A percentile compares a stretch with the other conserved stretches of the same genome.
Evolutionary conservation across 2,797 vertebrate species (phyloP).

Genomic region (Mus spretus): DNA sequence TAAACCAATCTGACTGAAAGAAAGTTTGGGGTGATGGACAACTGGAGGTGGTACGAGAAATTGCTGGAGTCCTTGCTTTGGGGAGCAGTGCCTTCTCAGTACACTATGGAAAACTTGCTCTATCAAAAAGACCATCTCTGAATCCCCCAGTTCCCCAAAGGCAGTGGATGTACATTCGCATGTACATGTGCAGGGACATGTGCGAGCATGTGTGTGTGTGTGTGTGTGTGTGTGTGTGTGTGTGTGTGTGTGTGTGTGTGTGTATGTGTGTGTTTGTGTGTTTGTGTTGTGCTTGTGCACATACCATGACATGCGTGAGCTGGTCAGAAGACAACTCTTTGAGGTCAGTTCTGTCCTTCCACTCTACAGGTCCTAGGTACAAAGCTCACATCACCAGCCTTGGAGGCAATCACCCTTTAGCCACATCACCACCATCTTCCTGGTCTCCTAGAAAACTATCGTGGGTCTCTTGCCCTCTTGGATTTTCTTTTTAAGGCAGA

Average conservation of each 20-base stretch:
- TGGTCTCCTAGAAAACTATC: neutral
- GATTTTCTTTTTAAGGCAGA: constrained; percentile 4
- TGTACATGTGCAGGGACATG: no score
- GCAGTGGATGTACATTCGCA: neutral
- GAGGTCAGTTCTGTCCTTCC: neutral
- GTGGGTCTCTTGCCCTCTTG: neutral
- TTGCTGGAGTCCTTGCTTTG: neutral
- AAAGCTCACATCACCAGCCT: neutral
- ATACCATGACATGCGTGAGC: neutral
- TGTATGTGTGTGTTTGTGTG: no score
- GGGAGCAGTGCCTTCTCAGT: neutral
- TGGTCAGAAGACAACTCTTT: neutral
- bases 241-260: no score
- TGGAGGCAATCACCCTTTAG: neutral
- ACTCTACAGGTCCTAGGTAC: neutral
- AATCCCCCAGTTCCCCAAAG: neutral
- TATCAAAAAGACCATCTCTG: neutral
- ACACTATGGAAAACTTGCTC: neutral
- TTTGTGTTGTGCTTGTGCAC: neutral
- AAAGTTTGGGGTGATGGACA: neutral
- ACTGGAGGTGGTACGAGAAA: neutral
- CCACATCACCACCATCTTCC: neutral
- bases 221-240: no score
- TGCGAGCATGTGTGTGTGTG: neutral
- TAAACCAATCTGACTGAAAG: neutral